Percentiles rank a stretch among this genome's conserved stretches.
Evolutionary conservation across 2,113 vertebrate species (phyloP).

Genomic region (Pseudopipra pipra): DNA sequence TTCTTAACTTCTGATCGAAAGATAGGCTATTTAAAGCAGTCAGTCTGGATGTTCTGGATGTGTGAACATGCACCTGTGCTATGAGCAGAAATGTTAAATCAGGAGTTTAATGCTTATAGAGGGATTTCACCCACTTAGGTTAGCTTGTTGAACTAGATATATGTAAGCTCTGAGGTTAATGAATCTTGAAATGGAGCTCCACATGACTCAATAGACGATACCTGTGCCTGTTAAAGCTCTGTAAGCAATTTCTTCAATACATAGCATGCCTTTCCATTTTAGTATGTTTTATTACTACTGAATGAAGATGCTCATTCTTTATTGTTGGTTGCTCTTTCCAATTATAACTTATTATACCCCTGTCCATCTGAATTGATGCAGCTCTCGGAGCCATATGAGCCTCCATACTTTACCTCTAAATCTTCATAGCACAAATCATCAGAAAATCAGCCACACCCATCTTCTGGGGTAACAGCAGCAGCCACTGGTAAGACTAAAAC

Average conservation of each 20-base stretch:
- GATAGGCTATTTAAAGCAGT: background rate
- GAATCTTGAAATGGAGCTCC: slow-evolving; percentile 11
- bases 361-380: background rate
- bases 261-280: background rate
- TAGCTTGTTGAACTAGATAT: slow-evolving; percentile 47
- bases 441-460: slow-evolving; percentile 12
- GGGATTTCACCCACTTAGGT: slow-evolving; percentile 24
- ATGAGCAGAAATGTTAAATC: slow-evolving; percentile 24
- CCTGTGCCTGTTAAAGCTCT: background rate
- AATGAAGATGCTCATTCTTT: background rate
- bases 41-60: background rate
- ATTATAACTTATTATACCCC: background rate
- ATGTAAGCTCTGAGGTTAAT: slow-evolving; percentile 51
- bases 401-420: background rate
- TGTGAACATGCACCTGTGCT: slow-evolving; percentile 16
- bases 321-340: background rate
- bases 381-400: background rate
- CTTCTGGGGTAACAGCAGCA: background rate
- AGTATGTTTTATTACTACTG: background rate
- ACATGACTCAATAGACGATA: background rate
- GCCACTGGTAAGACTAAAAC: background rate
- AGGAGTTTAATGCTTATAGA: background rate
- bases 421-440: background rate
- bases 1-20: slow-evolving; percentile 22
- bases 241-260: background rate